These are phyloP conservation scores for Trileptium ribeirensis DNA, from an alignment of 2,888 invertebrate genomes.

Conservation along the genomic window DNA sequence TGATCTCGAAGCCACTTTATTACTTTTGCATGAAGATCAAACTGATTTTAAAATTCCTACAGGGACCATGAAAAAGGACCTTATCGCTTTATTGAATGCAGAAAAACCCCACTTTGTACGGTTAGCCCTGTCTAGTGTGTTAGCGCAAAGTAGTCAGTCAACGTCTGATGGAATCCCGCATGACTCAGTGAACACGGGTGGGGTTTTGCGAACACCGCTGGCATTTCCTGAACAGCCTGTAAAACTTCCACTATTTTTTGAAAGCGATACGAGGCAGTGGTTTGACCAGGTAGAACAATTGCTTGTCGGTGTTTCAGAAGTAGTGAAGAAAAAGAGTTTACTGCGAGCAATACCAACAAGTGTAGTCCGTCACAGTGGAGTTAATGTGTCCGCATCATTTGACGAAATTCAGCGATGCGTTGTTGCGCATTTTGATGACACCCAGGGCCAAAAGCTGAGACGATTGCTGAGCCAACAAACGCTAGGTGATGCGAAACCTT, in stretches of 20 bases:
- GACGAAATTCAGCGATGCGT: too few relatives aligned
- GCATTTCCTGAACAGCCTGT: neutral
- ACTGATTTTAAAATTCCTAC: neutral
- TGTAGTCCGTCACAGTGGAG: too few relatives aligned
- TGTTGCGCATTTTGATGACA: too few relatives aligned
- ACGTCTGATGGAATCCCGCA: too few relatives aligned
- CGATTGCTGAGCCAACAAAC: constrained; percentile 12
- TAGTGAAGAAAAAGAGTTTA: neutral
- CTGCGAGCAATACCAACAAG: too few relatives aligned
- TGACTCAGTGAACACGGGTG: neutral
- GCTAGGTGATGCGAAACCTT: constrained; percentile 2
- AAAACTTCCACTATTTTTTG: neutral
- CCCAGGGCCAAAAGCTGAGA: neutral
- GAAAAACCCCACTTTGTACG: neutral
- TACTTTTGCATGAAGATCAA: neutral
- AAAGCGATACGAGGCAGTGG: neutral
- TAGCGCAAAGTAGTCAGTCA: neutral
- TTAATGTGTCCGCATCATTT: too few relatives aligned
- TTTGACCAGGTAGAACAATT: neutral
- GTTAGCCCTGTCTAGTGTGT: neutral
- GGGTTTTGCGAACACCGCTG: neutral
- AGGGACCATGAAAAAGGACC: neutral
- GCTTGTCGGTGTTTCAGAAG: neutral
- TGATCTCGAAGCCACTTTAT: neutral
- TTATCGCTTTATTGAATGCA: neutral